Conservation (phyloP, 2,113 vertebrate species). For the Podiceps cristatus region DNA sequence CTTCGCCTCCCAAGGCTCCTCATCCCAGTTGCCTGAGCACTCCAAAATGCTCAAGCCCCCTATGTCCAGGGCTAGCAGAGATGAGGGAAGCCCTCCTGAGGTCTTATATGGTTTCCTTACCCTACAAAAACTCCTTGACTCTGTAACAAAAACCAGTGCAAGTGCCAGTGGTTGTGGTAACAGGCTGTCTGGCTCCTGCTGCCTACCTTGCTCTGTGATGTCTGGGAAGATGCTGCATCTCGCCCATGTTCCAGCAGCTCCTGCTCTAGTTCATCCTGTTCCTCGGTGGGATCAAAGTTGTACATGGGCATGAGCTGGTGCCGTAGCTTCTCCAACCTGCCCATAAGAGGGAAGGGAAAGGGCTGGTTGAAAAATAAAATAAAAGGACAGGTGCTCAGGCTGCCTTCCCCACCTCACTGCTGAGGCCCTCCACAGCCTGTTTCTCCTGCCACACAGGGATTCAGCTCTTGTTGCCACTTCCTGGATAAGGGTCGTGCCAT, state of each 20-base stretch:
- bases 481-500: not conserved
- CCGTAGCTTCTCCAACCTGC: constrained; percentile 94
- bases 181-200: not conserved
- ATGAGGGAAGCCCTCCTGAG: not conserved
- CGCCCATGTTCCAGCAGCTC: constrained; percentile 93
- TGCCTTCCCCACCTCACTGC: not conserved
- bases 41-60: not conserved
- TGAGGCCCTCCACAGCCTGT: not conserved
- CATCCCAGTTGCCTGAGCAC: not conserved
- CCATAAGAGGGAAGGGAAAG: not conserved
- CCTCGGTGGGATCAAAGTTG: constrained; percentile 96
- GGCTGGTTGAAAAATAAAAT: not conserved
- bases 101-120: not conserved
- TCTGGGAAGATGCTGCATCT: constrained; percentile 79
- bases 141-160: not conserved
- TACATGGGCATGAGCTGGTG: constrained; percentile 99
- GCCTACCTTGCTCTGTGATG: constrained; percentile 65
- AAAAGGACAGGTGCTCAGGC: not conserved
- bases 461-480: not conserved
- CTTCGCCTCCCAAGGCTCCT: not conserved
- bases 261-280: constrained; percentile 97
- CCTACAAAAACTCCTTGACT: not conserved
- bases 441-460: not conserved
- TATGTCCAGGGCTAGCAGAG: not conserved
- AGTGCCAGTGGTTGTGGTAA: not conserved